Evolutionary conservation across 2,113 vertebrate species (phyloP), one percentile per base, ranked within the genome.

Genomic region (Anoplopoma fimbria): DNA sequence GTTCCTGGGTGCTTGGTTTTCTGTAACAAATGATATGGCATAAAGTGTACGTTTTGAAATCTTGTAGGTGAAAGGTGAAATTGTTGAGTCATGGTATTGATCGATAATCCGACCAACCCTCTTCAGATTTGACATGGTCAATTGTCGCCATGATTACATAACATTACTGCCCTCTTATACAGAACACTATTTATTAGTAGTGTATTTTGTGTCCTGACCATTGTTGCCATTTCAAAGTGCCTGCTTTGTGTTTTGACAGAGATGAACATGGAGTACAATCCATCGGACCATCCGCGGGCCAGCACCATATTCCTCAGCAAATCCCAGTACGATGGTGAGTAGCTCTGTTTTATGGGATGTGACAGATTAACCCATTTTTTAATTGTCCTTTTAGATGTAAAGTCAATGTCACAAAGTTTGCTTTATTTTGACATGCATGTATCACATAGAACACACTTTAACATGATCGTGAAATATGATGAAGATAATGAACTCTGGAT

Each of bases 291-390:
- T 80, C 96, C 97, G 36, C 95, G 96, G 79, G 97, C 96, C 90
- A 97, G 96, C 95, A 97, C 97, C 2, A 96, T 98, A 87, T 98
- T 99, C 93, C 97, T 99, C 92, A 98, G 97, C 95, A 99, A 98
- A 94, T 99, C 97, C 33, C 97, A 98, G 90, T 97, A 96, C 23
- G 97, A 98, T 6, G 97, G 97, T 98, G 94, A 93, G 97, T 95
- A 9, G 15, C 51, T 14, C 25, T 5, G 1, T 31, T 57, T 72
- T 6, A 63, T 3, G 1, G 6, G 33, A 33, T 19, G 12, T 23
- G 2, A 31, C 36, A 4, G 3, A 51, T 75, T 40, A 9, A 21
- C 31, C 17, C 9, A 4, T 23, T 70, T 72, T 15, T 10, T 51
- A 51, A 27, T 17, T 9, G 23, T 55, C n/a, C 1, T 40, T 57